Conservation (phyloP, 2,797 vertebrate genomes). For the Mallotus villosus region DNA sequence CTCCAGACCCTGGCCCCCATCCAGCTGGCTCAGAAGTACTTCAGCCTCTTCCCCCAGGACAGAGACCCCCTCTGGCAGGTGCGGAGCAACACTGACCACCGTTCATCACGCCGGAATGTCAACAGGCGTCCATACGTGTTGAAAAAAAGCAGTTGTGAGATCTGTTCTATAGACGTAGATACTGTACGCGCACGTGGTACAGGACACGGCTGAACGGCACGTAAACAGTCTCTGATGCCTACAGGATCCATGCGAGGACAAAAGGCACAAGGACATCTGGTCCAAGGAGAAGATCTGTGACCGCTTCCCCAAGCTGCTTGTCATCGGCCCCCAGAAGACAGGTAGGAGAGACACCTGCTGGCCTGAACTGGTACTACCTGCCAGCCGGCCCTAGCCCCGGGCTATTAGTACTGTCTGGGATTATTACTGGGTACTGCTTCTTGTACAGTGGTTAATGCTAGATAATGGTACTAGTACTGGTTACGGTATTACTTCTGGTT, state of each 20-base stretch:
- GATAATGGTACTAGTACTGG: too few species aligned
- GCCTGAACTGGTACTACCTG: conserved; percentile 2
- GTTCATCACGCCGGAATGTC: too few species aligned
- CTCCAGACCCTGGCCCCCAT: conserved; percentile 93
- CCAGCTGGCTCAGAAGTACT: conserved; percentile 95
- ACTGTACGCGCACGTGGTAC: neutral
- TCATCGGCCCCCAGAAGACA: conserved; percentile 98
- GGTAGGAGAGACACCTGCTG: conserved; percentile 79
- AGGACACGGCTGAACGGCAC: neutral
- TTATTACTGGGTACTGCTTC: too few species aligned
- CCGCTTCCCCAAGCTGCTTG: conserved; percentile 95
- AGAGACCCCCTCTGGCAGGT: conserved; percentile 98
- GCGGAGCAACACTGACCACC: neutral
- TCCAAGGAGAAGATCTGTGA: conserved; percentile 99
- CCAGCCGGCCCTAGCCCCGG: too few species aligned
- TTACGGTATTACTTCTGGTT: too few species aligned
- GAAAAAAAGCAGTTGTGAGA: too few species aligned
- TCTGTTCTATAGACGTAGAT: too few species aligned
- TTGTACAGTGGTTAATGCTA: too few species aligned
- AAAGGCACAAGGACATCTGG: conserved; percentile 99
- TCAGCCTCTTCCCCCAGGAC: conserved; percentile 97
- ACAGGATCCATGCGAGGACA: conserved; percentile 99
- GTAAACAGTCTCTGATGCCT: conserved; percentile 20
- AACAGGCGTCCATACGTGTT: too few species aligned
- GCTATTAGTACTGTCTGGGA: too few species aligned